A percentile compares a stretch with the other conserved stretches of the same genome.
Evolutionary conservation across 2,797 vertebrate genomes (phyloP).

Genomic region (Oryzias dopingdopingensis): DNA sequence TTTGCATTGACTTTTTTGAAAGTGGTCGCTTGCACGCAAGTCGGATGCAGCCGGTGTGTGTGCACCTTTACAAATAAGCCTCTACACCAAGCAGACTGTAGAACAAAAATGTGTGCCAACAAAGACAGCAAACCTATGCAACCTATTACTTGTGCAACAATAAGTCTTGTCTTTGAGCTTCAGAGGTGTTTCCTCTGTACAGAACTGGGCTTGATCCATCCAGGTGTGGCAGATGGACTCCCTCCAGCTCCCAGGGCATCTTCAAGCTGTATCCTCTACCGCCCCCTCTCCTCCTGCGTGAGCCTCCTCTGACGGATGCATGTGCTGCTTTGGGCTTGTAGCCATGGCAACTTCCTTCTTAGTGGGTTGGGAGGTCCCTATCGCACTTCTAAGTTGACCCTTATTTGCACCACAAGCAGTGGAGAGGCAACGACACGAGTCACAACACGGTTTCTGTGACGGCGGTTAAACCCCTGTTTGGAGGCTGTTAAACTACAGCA

Average conservation of each 20-base stretch:
- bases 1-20: no score
- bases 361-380: slow-evolving; percentile 53
- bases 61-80: no score
- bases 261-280: slow-evolving; percentile 33
- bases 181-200: background rate
- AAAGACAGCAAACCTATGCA: no score
- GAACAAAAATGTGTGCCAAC: no score
- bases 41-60: no score
- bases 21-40: no score
- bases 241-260: slow-evolving; percentile 51
- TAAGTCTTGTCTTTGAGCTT: no score
- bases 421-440: slow-evolving; percentile 28
- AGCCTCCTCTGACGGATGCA: slow-evolving; percentile 63
- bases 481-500: slow-evolving; percentile 13
- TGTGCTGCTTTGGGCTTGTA: slow-evolving; percentile 49
- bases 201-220: background rate
- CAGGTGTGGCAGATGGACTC: slow-evolving; percentile 55
- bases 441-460: slow-evolving; percentile 17
- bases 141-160: no score
- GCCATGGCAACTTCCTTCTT: slow-evolving; percentile 66
- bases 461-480: slow-evolving; percentile 35
- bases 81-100: no score
- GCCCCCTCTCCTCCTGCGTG: slow-evolving; percentile 49
- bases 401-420: slow-evolving; percentile 36
- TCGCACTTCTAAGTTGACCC: slow-evolving; percentile 47